Base-by-base conservation (phyloP, 1,140 invertebrate genomes). In the Limonius californicus region DNA sequence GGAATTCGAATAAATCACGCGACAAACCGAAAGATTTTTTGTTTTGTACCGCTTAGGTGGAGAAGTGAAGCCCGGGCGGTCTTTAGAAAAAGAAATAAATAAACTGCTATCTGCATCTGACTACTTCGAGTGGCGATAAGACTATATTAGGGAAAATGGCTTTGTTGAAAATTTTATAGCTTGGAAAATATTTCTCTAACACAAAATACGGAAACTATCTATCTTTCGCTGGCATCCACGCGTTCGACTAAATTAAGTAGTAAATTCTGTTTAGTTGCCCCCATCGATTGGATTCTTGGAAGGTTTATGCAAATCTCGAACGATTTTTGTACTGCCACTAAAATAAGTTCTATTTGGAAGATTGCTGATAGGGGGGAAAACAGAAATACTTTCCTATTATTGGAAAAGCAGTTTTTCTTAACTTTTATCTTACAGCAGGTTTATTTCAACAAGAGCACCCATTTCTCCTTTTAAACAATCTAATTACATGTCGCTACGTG, bases 81-180 rank as follows among this genome's bases (percentile, higher is more conserved):
- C 56, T 57, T 62, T 43, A 45, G 21, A 57, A 57, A 57, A 57
- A 23, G 54, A 62, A 62, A 62, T 57, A 57, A 62, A 62, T 57
- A 57, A 62, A 62, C 50, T 39, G 39, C 54, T 62, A 62, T 62
- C 61, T 62, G 61, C 56, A 62, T 58, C 61, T 62, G 61, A 62
- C 61, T 62, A 55, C 54, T 62, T 62, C 61, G 35, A 62, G 42
- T 62, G 55, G 55, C 61, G 61, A 62, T 62, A 62, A 62, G 54
- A 45, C 61, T 55, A 57, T 62, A 62, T 62, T 57, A 62, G 50
- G 56, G 61, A 62, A 62, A 62, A 62, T 62, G 56, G 61, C 55
- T 62, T 57, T 57, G 61, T 62, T 62, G 61, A 62, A 62, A 62
- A 62, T 62, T 62, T 62, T 62, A 62, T 62, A 62, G 61, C 45